phyloP scores from a whole-genome alignment of 30 jellyfish, hydroid and myxozoan genomes.

The Cassiopea andromeda region DNA sequence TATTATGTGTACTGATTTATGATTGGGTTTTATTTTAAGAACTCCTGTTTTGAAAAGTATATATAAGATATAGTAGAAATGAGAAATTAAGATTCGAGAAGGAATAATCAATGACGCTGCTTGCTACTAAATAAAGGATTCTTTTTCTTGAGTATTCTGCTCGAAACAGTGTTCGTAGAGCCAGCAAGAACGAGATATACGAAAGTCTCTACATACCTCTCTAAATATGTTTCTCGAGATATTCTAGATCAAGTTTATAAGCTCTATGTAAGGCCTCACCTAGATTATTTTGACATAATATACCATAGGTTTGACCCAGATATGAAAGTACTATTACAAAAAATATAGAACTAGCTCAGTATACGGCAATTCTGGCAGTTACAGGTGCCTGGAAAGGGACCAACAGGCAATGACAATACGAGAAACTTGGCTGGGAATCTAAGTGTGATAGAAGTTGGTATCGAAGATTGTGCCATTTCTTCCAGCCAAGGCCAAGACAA shows the following conservation, averaged over 20 bases:
- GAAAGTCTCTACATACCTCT: too few relatives aligned
- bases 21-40: too few relatives aligned
- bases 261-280: constrained; percentile 18
- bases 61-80: too few relatives aligned
- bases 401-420: constrained; percentile 18
- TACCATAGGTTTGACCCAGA: constrained; percentile 24
- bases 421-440: constrained; percentile 42
- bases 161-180: too few relatives aligned
- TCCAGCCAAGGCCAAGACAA: constrained; percentile 2
- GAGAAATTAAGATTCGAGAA: too few relatives aligned
- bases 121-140: too few relatives aligned
- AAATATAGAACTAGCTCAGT: constrained; percentile 30
- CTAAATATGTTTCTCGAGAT: constrained; percentile 9
- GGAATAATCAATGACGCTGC: too few relatives aligned
- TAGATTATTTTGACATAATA: constrained; percentile 31
- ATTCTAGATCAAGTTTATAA: constrained; percentile 32
- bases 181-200: too few relatives aligned
- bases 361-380: constrained; percentile 18
- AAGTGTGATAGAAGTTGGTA: constrained; percentile 34
- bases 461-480: constrained; percentile 48
- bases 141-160: too few relatives aligned
- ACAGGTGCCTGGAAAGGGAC: constrained; percentile 22
- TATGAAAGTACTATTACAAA: constrained; percentile 1
- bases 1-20: too few relatives aligned
- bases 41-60: too few relatives aligned